A percentile compares a stretch with the other conserved stretches of the same genome.
Conservation (phyloP, 2,797 vertebrate species). For the Uromys caudimaculatus region DNA sequence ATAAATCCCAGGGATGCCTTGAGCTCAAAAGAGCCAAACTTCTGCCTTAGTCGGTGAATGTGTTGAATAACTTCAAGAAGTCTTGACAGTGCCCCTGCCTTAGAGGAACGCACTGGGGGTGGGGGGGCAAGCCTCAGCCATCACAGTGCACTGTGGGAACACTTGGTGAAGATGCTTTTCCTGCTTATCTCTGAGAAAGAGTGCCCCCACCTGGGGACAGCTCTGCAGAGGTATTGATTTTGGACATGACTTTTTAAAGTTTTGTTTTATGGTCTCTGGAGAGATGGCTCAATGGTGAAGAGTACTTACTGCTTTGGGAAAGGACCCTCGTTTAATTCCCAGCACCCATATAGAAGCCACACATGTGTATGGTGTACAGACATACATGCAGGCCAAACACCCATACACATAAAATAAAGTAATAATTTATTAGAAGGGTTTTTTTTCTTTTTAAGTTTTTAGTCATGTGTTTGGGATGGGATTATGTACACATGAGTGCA, state of each 20-base stretch:
- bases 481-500: neutral
- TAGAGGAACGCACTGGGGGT: neutral
- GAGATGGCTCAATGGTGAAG: neutral
- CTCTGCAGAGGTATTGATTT: neutral
- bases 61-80: neutral
- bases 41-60: neutral
- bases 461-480: neutral
- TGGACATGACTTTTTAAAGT: neutral
- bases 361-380: neutral
- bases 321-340: neutral
- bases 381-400: neutral
- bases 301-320: neutral
- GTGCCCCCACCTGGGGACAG: fast-evolving
- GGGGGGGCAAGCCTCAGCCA: neutral
- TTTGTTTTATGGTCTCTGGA: neutral
- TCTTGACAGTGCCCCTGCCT: neutral
- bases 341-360: neutral
- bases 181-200: neutral
- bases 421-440: neutral
- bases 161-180: neutral
- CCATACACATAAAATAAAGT: neutral
- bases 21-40: neutral
- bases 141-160: fast-evolving
- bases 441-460: neutral
- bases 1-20: neutral